Base-by-base conservation (phyloP, 2,797 vertebrate genomes). In the Pipistrellus kuhlii region DNA sequence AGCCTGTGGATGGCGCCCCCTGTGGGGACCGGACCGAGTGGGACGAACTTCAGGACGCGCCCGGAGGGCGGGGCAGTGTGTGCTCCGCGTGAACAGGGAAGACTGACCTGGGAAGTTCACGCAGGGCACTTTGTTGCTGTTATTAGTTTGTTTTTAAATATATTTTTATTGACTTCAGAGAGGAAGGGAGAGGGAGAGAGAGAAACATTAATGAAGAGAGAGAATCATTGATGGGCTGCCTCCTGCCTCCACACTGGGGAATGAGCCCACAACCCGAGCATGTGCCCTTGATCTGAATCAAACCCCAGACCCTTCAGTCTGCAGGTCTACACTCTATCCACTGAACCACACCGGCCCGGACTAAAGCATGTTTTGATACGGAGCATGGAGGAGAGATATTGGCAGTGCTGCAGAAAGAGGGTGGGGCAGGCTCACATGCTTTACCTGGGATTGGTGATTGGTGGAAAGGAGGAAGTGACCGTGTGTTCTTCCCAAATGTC, bases 11-110 rank as follows among this genome's bases (percentile, higher is more conserved):
- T 25, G 20, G 53, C 35, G 53, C 64, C 46, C 9, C 46, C 7
- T 1, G 0, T 12, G 41, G 1, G 2, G 5, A 13, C 7, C 1
- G 4, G 46, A 23, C 38, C 11, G 30, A 20, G 32, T 1, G 25
- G 53, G n/a, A 0, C 4, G n/a, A 32, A 20, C 5, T 53, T 17
- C 14, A 4, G 21, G 51, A 0, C 41, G 7, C 2, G 14, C n/a
- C 15, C 0, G 21, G 14, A 53, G 11, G 18, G 12, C 21, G 68
- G 17, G 17, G 53, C 76, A 9, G 27, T 1, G 1, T 3, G 3
- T 17, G 10, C 23, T 62, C 41, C 77, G 25, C 20, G 6, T 15
- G 20, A 2, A 12, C 0, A 44, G 17, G 17, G 44, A 35, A 9
- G 7, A 30, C 85, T 11, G 38, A 4, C 14, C 46, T 10, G 62